These are phyloP conservation scores for Ochlodes sylvanus DNA, from an alignment of 2,888 invertebrate genomes.

Conservation along the genomic window DNA sequence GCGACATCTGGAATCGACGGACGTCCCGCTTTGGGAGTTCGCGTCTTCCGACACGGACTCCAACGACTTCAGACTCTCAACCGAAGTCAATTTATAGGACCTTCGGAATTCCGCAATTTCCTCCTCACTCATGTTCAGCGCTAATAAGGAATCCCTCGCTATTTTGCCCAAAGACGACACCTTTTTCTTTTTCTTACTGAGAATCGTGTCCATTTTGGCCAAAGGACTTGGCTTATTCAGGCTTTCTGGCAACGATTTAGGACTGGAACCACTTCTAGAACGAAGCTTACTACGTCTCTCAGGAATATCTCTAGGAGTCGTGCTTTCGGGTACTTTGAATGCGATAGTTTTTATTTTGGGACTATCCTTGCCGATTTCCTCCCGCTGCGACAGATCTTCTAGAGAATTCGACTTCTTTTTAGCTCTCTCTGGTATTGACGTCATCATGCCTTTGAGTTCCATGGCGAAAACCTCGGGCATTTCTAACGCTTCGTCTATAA, in stretches of 20 bases:
- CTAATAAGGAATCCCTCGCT: constrained; percentile 75
- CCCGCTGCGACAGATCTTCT: constrained; percentile 65
- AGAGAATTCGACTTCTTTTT: constrained; percentile 75
- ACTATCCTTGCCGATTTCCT: constrained; percentile 58
- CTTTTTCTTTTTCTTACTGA: constrained; percentile 72
- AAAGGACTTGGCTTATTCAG: constrained; percentile 72
- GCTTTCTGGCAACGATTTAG: constrained; percentile 78
- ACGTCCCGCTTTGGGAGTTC: constrained; percentile 74
- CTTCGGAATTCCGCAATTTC: constrained; percentile 76
- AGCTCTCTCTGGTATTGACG: constrained; percentile 71
- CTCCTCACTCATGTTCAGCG: constrained; percentile 78
- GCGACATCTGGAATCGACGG: constrained; percentile 72
- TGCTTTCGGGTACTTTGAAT: constrained; percentile 73
- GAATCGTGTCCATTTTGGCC: constrained; percentile 63
- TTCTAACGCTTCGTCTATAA: constrained; percentile 68
- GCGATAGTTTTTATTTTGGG: constrained; percentile 70
- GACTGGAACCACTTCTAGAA: constrained; percentile 72
- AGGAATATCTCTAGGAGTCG: constrained; percentile 75
- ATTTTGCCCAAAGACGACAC: constrained; percentile 77
- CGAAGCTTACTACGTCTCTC: constrained; percentile 65
- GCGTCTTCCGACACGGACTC: constrained; percentile 81
- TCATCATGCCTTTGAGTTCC: constrained; percentile 59
- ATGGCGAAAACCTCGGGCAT: constrained; percentile 63
- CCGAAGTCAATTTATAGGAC: constrained; percentile 75
- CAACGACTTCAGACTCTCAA: constrained; percentile 73